These are phyloP conservation scores for Orchesella flavescens DNA, from an alignment of 2,888 invertebrate genomes.

Conservation along the genomic window DNA sequence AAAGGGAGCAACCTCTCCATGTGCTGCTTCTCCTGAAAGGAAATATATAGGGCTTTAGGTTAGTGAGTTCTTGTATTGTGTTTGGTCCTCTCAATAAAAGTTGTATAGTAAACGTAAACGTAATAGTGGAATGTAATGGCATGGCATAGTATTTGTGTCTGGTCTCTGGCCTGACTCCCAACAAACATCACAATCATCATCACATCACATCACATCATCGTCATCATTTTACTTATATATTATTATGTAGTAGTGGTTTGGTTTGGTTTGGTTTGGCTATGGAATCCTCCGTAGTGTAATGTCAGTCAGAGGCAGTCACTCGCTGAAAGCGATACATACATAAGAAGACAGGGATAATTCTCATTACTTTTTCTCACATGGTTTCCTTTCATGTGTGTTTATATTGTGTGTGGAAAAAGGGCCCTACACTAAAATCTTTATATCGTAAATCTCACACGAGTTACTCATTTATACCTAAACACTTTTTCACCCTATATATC, in stretches of 20 bases:
- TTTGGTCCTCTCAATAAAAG: not conserved
- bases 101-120: conserved; percentile 10
- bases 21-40: conserved; percentile 29
- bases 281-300: not conserved
- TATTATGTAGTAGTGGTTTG: not conserved
- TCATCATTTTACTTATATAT: conserved; percentile 6
- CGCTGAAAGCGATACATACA: conserved; percentile 19
- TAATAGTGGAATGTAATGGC: too few species aligned
- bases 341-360: conserved; percentile 12
- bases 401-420: not conserved
- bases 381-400: conserved; percentile 15
- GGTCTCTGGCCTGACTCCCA: conserved; percentile 25
- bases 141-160: conserved; percentile 28
- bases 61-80: conserved; percentile 32
- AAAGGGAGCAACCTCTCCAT: not conserved
- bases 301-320: conserved; percentile 37
- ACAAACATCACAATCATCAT: conserved; percentile 18
- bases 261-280: not conserved
- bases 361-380: conserved; percentile 41
- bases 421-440: not conserved
- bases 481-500: not conserved
- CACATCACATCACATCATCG: conserved; percentile 35
- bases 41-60: conserved; percentile 61
- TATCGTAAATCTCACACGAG: not conserved
- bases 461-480: not conserved